These are phyloP conservation scores for Argyrosomus regius DNA, from an alignment of 2,797 vertebrate species.

Conservation along the genomic window DNA sequence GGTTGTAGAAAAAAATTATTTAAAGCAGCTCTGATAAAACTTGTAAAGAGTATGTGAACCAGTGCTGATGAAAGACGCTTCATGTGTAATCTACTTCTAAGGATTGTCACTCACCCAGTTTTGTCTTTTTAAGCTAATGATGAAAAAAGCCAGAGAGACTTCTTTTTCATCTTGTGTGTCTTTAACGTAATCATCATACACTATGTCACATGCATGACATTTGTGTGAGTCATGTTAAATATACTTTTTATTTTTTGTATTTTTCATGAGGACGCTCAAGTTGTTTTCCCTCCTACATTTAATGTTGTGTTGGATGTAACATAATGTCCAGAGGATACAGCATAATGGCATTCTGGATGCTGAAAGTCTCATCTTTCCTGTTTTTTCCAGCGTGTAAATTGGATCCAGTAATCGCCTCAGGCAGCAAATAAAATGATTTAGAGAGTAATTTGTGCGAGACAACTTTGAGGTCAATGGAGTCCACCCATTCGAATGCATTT, in stretches of 20 bases:
- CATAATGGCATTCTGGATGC: constrained; percentile 50
- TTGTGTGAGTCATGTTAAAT: background rate
- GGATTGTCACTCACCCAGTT: background rate
- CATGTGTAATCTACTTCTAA: background rate
- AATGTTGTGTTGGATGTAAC: constrained; percentile 38
- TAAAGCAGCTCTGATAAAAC: background rate
- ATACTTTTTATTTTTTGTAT: background rate
- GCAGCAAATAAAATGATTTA: constrained; percentile 76
- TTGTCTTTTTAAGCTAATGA: background rate
- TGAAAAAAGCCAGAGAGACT: background rate
- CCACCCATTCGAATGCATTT: constrained; percentile 62
- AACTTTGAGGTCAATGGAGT: constrained; percentile 70
- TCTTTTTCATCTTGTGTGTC: background rate
- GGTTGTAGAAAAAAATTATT: background rate
- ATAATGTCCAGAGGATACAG: constrained; percentile 55
- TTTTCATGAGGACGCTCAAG: background rate
- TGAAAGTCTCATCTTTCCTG: constrained; percentile 60
- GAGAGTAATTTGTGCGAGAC: constrained; percentile 70
- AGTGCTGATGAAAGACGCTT: background rate
- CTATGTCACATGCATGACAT: background rate
- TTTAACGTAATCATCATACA: background rate
- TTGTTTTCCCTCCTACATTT: constrained; percentile 30
- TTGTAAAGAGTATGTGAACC: background rate
- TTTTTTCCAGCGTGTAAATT: constrained; percentile 68
- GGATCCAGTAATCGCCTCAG: constrained; percentile 70